phyloP scores from a whole-genome alignment of 1,140 invertebrate species.

The Reticulitermes speratus region DNA sequence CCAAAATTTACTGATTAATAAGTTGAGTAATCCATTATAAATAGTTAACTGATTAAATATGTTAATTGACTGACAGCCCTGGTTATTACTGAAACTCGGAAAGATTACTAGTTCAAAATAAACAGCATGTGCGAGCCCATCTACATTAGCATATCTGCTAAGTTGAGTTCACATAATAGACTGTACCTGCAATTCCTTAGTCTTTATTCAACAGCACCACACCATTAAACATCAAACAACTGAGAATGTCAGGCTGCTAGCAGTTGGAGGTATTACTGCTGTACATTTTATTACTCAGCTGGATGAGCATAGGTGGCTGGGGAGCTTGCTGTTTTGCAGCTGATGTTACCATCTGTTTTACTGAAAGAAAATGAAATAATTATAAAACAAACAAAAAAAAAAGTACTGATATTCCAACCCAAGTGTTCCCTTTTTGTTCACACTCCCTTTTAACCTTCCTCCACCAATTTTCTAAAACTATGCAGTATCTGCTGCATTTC shows the following conservation, averaged over 20 bases:
- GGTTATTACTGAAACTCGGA: background rate
- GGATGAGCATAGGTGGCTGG: constrained; percentile 31
- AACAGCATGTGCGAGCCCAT: background rate
- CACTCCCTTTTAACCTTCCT: no score
- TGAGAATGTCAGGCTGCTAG: constrained; percentile 23
- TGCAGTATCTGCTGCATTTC: no score
- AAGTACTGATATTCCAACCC: background rate
- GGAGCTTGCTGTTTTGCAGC: constrained; percentile 29
- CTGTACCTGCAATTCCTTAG: background rate
- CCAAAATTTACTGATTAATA: no score
- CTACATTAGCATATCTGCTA: background rate
- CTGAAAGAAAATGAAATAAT: constrained; percentile 20
- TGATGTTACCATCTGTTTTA: background rate
- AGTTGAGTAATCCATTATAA: no score
- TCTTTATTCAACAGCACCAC: background rate
- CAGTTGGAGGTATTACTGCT: constrained; percentile 26
- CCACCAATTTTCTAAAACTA: no score
- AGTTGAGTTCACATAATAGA: background rate
- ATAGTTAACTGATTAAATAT: no score
- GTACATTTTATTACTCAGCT: constrained; percentile 27
- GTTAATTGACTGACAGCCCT: no score
- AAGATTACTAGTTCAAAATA: background rate
- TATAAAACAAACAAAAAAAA: background rate
- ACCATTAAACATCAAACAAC: background rate
- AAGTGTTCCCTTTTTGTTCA: background rate